These are phyloP conservation scores for Toxostoma redivivum DNA, from an alignment of 2,113 vertebrate genomes.

Conservation along the genomic window DNA sequence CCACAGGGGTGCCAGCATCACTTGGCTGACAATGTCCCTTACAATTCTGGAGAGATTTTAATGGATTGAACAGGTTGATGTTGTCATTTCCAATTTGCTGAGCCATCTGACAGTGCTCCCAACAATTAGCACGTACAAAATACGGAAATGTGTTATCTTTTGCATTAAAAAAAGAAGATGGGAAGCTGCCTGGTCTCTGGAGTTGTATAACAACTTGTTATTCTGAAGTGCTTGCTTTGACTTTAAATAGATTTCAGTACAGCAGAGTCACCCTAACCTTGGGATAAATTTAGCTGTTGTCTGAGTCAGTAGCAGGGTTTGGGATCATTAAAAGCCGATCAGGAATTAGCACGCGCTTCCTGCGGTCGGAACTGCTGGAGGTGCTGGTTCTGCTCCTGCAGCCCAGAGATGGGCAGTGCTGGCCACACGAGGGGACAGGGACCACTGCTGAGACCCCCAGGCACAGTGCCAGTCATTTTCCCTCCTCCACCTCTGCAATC, in stretches of 20 bases:
- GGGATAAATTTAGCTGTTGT: conserved; percentile 51
- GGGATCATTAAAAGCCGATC: conserved; percentile 31
- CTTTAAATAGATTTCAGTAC: conserved; percentile 48
- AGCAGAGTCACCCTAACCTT: conserved; percentile 52
- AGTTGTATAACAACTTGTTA: conserved; percentile 24
- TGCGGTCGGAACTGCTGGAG: background rate
- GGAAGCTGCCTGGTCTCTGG: conserved; percentile 24
- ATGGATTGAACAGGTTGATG: conserved; percentile 70
- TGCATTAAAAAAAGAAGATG: background rate
- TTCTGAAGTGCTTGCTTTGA: conserved; percentile 30
- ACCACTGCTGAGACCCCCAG: accelerated
- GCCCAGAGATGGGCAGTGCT: background rate
- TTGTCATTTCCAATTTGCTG: conserved; percentile 77
- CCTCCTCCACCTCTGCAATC: background rate
- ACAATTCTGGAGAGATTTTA: conserved; percentile 63
- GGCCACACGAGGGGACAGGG: accelerated
- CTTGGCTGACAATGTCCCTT: conserved; percentile 61
- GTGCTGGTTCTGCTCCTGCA: background rate
- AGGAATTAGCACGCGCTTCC: background rate
- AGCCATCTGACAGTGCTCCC: conserved; percentile 64
- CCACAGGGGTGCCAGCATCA: conserved; percentile 46
- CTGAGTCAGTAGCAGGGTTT: conserved; percentile 23
- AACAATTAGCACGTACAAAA: conserved; percentile 73
- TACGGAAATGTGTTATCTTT: conserved; percentile 50
- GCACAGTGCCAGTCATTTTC: accelerated